A percentile compares a stretch with the other conserved stretches of the same genome.
Conservation (phyloP, 30 jellyfish, hydroid and myxozoan species). For the Pseudorhiza aurosa region DNA sequence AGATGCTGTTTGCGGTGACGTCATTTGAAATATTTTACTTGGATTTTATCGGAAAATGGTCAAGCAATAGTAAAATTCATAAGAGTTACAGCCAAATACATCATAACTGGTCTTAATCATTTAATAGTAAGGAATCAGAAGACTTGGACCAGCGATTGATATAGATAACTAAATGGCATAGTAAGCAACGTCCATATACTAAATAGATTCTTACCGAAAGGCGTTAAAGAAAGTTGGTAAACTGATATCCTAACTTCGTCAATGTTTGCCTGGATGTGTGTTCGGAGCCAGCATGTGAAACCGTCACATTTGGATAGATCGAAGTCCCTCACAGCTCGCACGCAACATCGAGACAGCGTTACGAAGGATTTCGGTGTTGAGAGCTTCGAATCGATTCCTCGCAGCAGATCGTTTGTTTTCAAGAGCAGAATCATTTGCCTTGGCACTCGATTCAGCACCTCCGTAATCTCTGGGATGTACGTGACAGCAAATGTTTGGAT, state of each 20-base stretch:
- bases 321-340: slow-evolving; percentile 71
- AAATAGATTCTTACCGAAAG: not conserved
- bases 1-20: no score
- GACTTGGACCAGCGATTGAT: no score
- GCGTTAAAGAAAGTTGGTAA: slow-evolving; percentile 42
- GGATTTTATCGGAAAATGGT: no score
- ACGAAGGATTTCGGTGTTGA: slow-evolving; percentile 77
- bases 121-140: no score
- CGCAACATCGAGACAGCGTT: slow-evolving; percentile 84
- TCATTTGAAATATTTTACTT: no score
- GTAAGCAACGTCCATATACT: slow-evolving; percentile 5
- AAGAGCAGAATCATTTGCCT: slow-evolving; percentile 87
- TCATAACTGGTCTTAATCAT: no score
- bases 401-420: slow-evolving; percentile 88
- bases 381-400: slow-evolving; percentile 85
- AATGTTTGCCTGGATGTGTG: slow-evolving; percentile 34
- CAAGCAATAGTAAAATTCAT: no score
- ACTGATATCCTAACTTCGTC: slow-evolving; percentile 54
- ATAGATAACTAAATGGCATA: slow-evolving; percentile 1
- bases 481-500: slow-evolving; percentile 74
- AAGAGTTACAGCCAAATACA: no score
- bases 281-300: slow-evolving; percentile 8
- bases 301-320: slow-evolving; percentile 57
- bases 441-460: slow-evolving; percentile 80
- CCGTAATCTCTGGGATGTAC: slow-evolving; percentile 85